These are phyloP conservation scores for Herminia tarsipennalis DNA, from an alignment of 2,888 invertebrate species.

Conservation along the genomic window DNA sequence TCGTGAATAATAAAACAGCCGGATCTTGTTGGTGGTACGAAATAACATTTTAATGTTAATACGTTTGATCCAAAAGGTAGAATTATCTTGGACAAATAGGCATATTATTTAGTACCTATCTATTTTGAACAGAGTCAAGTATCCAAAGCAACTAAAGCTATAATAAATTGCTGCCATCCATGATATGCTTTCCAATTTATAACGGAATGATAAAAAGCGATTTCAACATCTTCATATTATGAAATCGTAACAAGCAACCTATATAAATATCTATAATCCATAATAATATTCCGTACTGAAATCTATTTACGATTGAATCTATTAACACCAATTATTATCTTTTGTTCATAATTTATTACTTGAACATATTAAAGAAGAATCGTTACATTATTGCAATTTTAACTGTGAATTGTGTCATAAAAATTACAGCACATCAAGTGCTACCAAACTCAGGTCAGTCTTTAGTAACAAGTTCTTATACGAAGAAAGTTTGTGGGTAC, in stretches of 20 bases:
- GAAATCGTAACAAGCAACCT: conserved; percentile 62
- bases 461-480: conserved; percentile 53
- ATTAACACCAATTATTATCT: conserved; percentile 51
- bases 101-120: conserved; percentile 3
- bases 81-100: conserved; percentile 10
- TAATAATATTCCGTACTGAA: conserved; percentile 43
- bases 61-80: neutral
- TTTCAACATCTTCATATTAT: conserved; percentile 47
- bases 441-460: conserved; percentile 57
- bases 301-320: conserved; percentile 44
- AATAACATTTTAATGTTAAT: too few relatives aligned
- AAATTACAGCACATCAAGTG: conserved; percentile 40
- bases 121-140: conserved; percentile 60
- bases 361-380: conserved; percentile 41
- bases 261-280: conserved; percentile 50
- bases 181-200: conserved; percentile 75
- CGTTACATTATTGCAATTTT: conserved; percentile 33
- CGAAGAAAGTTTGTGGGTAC: conserved; percentile 41
- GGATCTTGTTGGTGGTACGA: too few relatives aligned
- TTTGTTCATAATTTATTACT: conserved; percentile 33
- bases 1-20: too few relatives aligned
- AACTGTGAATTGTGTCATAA: conserved; percentile 37
- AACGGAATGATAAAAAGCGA: conserved; percentile 73
- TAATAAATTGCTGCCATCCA: conserved; percentile 58
- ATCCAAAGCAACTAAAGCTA: conserved; percentile 65